These are phyloP conservation scores for Ostrea edulis DNA, from an alignment of 1,140 invertebrate genomes.

Conservation along the genomic window DNA sequence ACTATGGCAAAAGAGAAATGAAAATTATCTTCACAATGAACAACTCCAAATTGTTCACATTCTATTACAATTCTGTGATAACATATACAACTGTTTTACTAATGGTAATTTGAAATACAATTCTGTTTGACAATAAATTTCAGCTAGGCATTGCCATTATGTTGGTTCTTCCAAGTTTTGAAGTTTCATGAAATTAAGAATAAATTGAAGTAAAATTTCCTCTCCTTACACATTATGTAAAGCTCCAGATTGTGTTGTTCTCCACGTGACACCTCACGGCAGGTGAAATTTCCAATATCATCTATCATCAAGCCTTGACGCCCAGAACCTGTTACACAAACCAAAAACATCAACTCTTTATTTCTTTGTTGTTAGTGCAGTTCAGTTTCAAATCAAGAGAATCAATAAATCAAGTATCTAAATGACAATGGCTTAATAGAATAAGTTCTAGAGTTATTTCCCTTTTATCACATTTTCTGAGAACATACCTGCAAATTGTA, in stretches of 20 bases:
- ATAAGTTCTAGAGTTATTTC: neutral
- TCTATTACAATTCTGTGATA: too few relatives aligned
- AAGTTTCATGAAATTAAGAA: too few relatives aligned
- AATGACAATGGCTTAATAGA: neutral
- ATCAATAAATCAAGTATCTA: neutral
- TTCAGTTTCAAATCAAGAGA: neutral
- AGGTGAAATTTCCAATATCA: slow-evolving; percentile 67
- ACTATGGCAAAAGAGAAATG: slow-evolving; percentile 50
- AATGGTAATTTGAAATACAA: too few relatives aligned
- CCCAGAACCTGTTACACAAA: neutral
- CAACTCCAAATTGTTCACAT: too few relatives aligned
- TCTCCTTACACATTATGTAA: slow-evolving; percentile 38
- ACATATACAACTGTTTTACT: too few relatives aligned
- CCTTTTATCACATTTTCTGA: neutral
- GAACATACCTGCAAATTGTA: slow-evolving; percentile 65
- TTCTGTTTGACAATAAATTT: too few relatives aligned
- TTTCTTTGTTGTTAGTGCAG: neutral
- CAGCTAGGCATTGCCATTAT: too few relatives aligned
- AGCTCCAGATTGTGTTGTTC: slow-evolving; percentile 34
- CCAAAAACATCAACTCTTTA: neutral
- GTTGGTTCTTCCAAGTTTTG: too few relatives aligned
- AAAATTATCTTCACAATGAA: neutral
- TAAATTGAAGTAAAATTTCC: neutral
- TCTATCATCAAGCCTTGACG: slow-evolving; percentile 49
- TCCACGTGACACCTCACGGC: slow-evolving; percentile 36